Evolutionary conservation across 1,140 invertebrate genomes (phyloP).

Genomic region (Glomeris maerens): DNA sequence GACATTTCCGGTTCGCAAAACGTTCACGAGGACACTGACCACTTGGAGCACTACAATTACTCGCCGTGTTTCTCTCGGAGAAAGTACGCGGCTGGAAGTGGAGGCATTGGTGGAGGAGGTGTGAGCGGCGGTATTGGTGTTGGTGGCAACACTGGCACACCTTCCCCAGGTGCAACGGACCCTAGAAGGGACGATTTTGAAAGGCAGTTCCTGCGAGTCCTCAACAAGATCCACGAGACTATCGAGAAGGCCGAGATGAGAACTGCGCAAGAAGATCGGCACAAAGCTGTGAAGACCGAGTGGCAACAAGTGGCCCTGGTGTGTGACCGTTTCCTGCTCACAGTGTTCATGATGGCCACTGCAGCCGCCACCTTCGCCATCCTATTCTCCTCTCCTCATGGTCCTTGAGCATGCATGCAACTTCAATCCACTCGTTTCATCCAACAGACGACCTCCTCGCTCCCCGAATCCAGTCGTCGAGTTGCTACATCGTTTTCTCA

Average conservation of each 20-base stretch:
- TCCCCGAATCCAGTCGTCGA: slow-evolving; percentile 7
- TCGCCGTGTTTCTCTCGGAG: slow-evolving; percentile 8
- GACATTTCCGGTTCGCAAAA: slow-evolving; percentile 1
- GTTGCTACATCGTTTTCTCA: slow-evolving; percentile 15
- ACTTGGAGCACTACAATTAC: slow-evolving; percentile 10
- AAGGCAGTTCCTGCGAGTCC: slow-evolving; percentile 43
- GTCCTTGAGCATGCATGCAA: slow-evolving; percentile 21
- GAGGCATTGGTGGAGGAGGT: no score
- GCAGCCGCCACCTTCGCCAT: slow-evolving; percentile 46
- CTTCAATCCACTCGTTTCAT: background rate
- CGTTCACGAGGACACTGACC: slow-evolving; percentile 5
- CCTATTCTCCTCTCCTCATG: slow-evolving; percentile 41
- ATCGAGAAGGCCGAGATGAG: slow-evolving; percentile 55
- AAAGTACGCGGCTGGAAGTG: no score
- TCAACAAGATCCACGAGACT: slow-evolving; percentile 50
- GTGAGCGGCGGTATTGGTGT: no score
- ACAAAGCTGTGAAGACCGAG: slow-evolving; percentile 49
- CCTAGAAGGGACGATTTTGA: slow-evolving; percentile 37
- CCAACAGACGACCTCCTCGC: background rate
- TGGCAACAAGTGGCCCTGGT: slow-evolving; percentile 68
- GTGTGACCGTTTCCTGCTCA: slow-evolving; percentile 46
- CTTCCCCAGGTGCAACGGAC: background rate
- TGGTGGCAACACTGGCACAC: no score
- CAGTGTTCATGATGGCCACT: slow-evolving; percentile 50
- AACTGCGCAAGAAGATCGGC: slow-evolving; percentile 46